A percentile compares a stretch with the other conserved stretches of the same genome.
These are phyloP conservation scores for Yponomeuta evonymella DNA, from an alignment of 2,888 invertebrate species.

Conservation along the genomic window DNA sequence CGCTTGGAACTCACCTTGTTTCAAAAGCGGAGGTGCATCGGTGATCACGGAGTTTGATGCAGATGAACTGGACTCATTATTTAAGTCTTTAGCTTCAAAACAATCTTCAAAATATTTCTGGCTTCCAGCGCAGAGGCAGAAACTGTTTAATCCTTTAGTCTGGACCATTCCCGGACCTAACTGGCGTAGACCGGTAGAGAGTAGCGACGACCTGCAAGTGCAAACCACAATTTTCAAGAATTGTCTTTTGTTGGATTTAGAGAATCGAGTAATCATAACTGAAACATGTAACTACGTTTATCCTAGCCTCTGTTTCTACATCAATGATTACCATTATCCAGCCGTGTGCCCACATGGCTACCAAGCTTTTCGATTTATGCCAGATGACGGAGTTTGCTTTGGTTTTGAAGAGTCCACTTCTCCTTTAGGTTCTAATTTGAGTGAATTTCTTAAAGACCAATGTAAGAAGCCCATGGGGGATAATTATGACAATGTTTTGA, in stretches of 20 bases:
- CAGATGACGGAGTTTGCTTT: conserved; percentile 50
- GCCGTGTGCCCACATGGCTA: conserved; percentile 57
- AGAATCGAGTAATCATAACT: conserved; percentile 37
- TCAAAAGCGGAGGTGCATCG: conserved; percentile 54
- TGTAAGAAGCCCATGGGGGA: conserved; percentile 48
- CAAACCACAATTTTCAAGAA: conserved; percentile 39
- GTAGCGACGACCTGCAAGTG: conserved; percentile 31
- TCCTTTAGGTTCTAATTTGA: conserved; percentile 36
- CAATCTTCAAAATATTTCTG: conserved; percentile 53
- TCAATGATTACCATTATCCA: conserved; percentile 49
- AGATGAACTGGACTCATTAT: conserved; percentile 40
- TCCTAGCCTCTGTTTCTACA: conserved; percentile 59
- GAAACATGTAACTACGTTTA: conserved; percentile 43
- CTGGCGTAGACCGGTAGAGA: conserved; percentile 44
- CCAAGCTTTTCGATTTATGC: conserved; percentile 48
- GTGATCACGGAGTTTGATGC: conserved; percentile 51
- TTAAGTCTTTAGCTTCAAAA: conserved; percentile 39
- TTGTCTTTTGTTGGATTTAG: conserved; percentile 51
- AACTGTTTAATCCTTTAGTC: conserved; percentile 54
- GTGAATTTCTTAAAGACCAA: conserved; percentile 39
- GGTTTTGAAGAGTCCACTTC: conserved; percentile 47
- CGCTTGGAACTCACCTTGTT: conserved; percentile 56
- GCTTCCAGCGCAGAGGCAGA: conserved; percentile 66
- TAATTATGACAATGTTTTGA: conserved; percentile 32
- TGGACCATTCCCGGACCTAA: conserved; percentile 69